Percentiles rank a stretch among this genome's conserved stretches.
Evolutionary conservation across 2,797 vertebrate species (phyloP).

Genomic region (Acrossocheilus wenchowensis): DNA sequence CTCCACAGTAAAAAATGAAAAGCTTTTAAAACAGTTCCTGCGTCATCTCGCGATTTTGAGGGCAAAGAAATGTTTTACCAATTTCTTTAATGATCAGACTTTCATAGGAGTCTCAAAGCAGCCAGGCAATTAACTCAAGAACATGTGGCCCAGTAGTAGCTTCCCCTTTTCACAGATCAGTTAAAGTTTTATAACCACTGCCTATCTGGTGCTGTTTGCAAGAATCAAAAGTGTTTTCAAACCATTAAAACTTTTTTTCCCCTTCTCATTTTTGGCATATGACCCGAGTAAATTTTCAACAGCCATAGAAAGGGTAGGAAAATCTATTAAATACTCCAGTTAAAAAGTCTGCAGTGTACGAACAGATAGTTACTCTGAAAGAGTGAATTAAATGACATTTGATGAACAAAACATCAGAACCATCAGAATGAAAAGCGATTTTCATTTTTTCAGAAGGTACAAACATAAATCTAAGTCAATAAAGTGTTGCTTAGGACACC

Average conservation of each 20-base stretch:
- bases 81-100: conserved; percentile 78
- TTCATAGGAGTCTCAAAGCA: conserved; percentile 71
- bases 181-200: conserved; percentile 79
- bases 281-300: conserved; percentile 77
- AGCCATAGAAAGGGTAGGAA: conserved; percentile 75
- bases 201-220: conserved; percentile 76
- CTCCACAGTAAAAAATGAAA: conserved; percentile 60
- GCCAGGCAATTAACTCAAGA: conserved; percentile 76
- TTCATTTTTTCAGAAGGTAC: background rate
- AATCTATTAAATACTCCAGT: conserved; percentile 79
- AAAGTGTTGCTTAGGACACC: background rate
- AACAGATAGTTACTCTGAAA: conserved; percentile 65
- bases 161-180: conserved; percentile 81
- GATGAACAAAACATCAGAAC: conserved; percentile 68
- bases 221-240: conserved; percentile 81
- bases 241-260: conserved; percentile 69
- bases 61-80: conserved; percentile 67
- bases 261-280: conserved; percentile 70
- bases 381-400: conserved; percentile 60
- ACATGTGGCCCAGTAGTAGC: conserved; percentile 77
- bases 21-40: conserved; percentile 78
- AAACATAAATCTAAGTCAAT: background rate
- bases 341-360: conserved; percentile 66
- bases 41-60: conserved; percentile 77
- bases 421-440: conserved; percentile 42